Base-by-base conservation (phyloP, 2,888 invertebrate species). In the Aleiodes alternator region DNA sequence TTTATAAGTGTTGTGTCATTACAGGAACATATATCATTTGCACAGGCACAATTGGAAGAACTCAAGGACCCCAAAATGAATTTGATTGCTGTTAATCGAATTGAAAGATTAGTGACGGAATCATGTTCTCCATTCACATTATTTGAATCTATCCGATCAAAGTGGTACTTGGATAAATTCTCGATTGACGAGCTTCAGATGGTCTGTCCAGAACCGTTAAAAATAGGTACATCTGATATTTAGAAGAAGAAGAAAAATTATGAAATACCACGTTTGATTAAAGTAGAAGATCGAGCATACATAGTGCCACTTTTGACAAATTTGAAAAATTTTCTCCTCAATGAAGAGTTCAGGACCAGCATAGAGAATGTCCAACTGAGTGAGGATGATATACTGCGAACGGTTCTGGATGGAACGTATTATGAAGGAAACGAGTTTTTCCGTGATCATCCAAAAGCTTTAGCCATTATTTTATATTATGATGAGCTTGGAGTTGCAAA, bases 391-490 rank as follows among this genome's bases (percentile, higher is more conserved):
- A 31, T 80, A 12, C 75, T 51, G 34, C 53, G 79, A 50, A 76
- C 76, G 0, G 79, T 80, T 8, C 59, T 79, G 23, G 79, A 83
- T 76, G 82, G 82, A 3, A 56, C 43, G 4, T 72, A 76, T 59
- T 83, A 80, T 57, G 74, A 73, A 69, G 71, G 77, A 34, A 81
- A 82, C 61, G 48, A 59, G 23, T 81, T 77, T 69, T 82, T 82
- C 56, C 71, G 72, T 34, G 38, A 61, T 14, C 73, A 80, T 72
- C 64, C 72, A 55, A 79, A 78, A 55, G 76, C 80, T 23, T 59
- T 83, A 38, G 80, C 80, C 23, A 77, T 83, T 56, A 80, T 82
- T 43, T 38, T 83, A 0, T 83, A 83, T 61, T 76, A 77, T 50
- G 82, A 82, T 61, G 78, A 80, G 4, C 59, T 82, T 31, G 80